Percentiles rank a stretch among this genome's conserved stretches.
Conservation (phyloP, 1,140 invertebrate species). For the Agrilus planipennis region DNA sequence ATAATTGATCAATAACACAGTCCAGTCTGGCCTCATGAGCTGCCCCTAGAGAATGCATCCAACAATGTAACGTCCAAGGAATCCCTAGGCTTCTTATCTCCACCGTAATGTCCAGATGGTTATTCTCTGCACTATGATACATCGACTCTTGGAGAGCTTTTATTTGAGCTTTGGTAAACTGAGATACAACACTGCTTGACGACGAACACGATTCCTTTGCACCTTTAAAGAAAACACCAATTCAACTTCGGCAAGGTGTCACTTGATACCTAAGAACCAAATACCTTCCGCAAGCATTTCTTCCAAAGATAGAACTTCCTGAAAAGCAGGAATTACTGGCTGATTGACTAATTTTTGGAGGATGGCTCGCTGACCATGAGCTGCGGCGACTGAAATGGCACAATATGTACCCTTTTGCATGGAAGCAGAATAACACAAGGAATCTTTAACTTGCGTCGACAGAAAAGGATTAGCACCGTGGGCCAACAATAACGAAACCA, state of each 20-base stretch:
- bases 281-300: slow-evolving; percentile 80
- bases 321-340: slow-evolving; percentile 50
- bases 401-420: slow-evolving; percentile 74
- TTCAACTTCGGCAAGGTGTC: no score
- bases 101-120: slow-evolving; percentile 76
- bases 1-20: slow-evolving; percentile 75
- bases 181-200: slow-evolving; percentile 33
- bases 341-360: slow-evolving; percentile 69
- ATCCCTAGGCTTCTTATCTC: slow-evolving; percentile 72
- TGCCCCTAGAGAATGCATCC: slow-evolving; percentile 77
- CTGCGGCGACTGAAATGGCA: slow-evolving; percentile 75
- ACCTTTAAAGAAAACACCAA: no score
- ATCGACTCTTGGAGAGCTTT: slow-evolving; percentile 81
- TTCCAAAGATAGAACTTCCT: slow-evolving; percentile 73
- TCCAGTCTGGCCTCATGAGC: slow-evolving; percentile 73
- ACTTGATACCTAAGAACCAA: no score
- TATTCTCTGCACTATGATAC: slow-evolving; percentile 85
- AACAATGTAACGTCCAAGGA: slow-evolving; percentile 81
- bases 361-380: slow-evolving; percentile 66
- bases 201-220: no score
- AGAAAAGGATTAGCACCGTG: slow-evolving; percentile 79
- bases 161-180: slow-evolving; percentile 71
- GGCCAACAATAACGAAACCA: slow-evolving; percentile 65
- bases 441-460: slow-evolving; percentile 70
- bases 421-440: slow-evolving; percentile 70